phyloP scores from a whole-genome alignment of 2,888 invertebrate species.

The Bhutanitis thaidina region DNA sequence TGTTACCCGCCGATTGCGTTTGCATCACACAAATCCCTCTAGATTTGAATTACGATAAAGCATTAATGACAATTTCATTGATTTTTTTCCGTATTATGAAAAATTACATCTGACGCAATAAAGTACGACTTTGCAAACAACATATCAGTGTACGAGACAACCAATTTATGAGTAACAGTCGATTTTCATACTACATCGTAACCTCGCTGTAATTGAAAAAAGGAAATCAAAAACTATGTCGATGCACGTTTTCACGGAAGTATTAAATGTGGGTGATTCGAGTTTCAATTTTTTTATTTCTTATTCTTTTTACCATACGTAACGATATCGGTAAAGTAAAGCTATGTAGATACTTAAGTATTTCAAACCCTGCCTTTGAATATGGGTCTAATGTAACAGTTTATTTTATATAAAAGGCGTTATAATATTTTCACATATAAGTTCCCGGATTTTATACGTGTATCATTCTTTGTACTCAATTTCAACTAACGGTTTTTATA shows the following conservation, averaged over 20 bases:
- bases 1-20: too few species aligned
- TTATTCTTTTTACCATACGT: slow-evolving; percentile 3
- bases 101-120: too few species aligned
- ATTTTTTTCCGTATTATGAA: too few species aligned
- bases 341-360: neutral
- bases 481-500: too few species aligned
- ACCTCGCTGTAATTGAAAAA: slow-evolving; percentile 11
- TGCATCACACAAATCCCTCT: too few species aligned
- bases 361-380: neutral
- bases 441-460: neutral
- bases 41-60: too few species aligned
- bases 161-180: slow-evolving; percentile 1
- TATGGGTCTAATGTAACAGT: neutral
- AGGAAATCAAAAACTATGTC: neutral
- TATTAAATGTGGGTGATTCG: slow-evolving; percentile 6
- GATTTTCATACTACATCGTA: slow-evolving; percentile 4
- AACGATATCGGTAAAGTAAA: neutral
- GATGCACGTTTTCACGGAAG: slow-evolving; percentile 5
- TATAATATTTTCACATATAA: neutral
- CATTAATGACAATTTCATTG: too few species aligned
- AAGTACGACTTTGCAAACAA: too few species aligned
- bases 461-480: too few species aligned
- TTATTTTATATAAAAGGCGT: neutral
- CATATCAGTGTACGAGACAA: neutral
- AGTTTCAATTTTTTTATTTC: slow-evolving; percentile 3